Evolutionary conservation across 2,113 vertebrate species (phyloP), one percentile per base, ranked within the genome.

Genomic region (Aphelocoma coerulescens): DNA sequence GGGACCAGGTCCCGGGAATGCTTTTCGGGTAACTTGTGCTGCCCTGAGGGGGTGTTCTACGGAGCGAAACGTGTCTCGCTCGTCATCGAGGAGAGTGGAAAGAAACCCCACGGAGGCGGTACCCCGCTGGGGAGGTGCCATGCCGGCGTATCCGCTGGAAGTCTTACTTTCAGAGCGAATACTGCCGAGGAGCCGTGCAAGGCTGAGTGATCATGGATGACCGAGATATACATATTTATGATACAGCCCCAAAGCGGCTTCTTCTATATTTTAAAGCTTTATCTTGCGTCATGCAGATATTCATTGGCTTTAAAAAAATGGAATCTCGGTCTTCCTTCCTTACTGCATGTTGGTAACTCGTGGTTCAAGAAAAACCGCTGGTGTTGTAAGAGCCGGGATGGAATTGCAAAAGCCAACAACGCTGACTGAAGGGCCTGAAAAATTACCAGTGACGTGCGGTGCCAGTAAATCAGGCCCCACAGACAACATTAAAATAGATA

Each of bases 311-410:
- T 68, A 57, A 73, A 88, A 39, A 75, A 67, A 22, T 5, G 10
- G 10, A 37, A 35, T 81, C 43, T 55, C 8, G 4, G 16, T 48
- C 24, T 39, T 72, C 15, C 26, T 33, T 66, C 12, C 35, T 78
- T 39, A 7, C 21, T 41, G 1, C 0, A 1, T 28, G 23, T 28
- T 37, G 69, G 27, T 46, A 86, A 81, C 86, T 81, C 43, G 91
- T 4, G 73, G 37, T 89, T 84, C 95, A 81, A 23, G 95, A 95
- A 93, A 84, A 95, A 87, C 95, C 57, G 9, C 95, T 75, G 57
- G 32, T 97, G 91, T 92, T 75, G 95, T 85, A 95, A 95, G 86
- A 81, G 26, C 37, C 2, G 3, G 8, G 57, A 9, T 9, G 21
- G 76, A 72, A 59, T 92, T 97, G 95, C 95, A 95, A 94, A 87